A percentile compares a stretch with the other conserved stretches of the same genome.
Evolutionary conservation across 2,797 vertebrate species (phyloP).

Genomic region (Lacerta agilis): DNA sequence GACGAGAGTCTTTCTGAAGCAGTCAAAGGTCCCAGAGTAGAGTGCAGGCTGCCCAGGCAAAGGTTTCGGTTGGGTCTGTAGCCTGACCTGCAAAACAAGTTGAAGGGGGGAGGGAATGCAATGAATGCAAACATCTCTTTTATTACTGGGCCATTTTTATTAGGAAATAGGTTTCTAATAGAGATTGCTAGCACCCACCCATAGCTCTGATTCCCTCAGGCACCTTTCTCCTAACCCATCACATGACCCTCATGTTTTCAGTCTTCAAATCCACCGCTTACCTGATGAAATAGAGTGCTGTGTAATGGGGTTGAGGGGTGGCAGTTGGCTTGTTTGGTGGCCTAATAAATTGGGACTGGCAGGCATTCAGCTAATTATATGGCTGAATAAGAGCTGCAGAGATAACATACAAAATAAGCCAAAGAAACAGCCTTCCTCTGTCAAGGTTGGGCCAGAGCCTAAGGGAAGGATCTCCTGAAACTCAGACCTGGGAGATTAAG

Average conservation of each 20-base stretch:
- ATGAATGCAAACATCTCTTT: neutral
- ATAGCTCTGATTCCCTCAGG: neutral
- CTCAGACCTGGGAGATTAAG: neutral
- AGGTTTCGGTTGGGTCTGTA: conserved; percentile 91
- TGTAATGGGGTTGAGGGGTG: no score
- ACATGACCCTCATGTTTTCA: neutral
- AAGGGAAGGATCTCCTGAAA: neutral
- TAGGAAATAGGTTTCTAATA: neutral
- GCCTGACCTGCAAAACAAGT: conserved; percentile 84
- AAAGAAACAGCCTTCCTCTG: neutral
- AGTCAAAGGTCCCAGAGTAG: conserved; percentile 93
- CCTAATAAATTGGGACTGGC: neutral
- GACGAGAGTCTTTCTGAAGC: conserved; percentile 91
- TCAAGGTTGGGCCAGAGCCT: neutral
- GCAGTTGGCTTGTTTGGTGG: neutral
- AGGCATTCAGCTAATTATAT: neutral
- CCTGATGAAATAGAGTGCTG: neutral
- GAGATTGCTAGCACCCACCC: neutral
- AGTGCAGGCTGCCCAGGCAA: conserved; percentile 82
- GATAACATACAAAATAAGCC: neutral
- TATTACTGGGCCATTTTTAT: neutral
- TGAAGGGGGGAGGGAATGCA: neutral
- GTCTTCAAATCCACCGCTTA: neutral
- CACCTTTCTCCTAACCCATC: neutral
- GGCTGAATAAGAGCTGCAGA: neutral